Conservation (phyloP, 2,888 invertebrate genomes). For the Lypha dubia region DNA sequence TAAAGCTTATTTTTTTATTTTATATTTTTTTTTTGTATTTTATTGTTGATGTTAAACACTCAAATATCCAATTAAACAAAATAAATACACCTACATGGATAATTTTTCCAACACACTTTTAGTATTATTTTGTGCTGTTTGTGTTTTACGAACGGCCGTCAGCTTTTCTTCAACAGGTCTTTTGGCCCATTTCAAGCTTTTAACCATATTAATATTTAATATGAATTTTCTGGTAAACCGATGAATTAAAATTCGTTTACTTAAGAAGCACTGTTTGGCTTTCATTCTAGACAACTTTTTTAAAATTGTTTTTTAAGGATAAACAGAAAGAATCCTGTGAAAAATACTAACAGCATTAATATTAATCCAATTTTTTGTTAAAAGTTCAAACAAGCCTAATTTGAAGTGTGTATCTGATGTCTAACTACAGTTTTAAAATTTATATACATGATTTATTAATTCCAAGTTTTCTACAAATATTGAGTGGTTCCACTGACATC, state of each 20-base stretch:
- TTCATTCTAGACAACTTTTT: not conserved
- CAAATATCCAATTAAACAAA: constrained; percentile 52
- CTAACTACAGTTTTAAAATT: no score
- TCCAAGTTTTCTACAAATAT: no score
- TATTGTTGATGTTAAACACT: constrained; percentile 8
- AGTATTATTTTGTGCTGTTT: not conserved
- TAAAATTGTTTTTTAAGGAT: no score
- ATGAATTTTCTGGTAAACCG: constrained; percentile 49
- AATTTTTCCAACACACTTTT: constrained; percentile 11
- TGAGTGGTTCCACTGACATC: no score
- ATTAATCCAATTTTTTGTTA: no score
- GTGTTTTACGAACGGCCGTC: not conserved
- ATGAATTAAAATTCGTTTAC: constrained; percentile 29
- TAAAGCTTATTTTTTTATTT: constrained; percentile 1
- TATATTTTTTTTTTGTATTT: no score
- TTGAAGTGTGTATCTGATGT: no score
- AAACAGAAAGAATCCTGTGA: no score
- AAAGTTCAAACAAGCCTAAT: no score
- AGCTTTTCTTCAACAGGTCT: constrained; percentile 25
- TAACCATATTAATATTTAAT: constrained; percentile 47
- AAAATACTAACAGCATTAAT: no score
- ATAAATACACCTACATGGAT: constrained; percentile 11
- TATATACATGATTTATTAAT: no score
- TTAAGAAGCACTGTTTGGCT: not conserved
- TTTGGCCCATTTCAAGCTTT: constrained; percentile 47